Conservation (phyloP, 2,113 vertebrate genomes). For the Oreotrochilus melanogaster region DNA sequence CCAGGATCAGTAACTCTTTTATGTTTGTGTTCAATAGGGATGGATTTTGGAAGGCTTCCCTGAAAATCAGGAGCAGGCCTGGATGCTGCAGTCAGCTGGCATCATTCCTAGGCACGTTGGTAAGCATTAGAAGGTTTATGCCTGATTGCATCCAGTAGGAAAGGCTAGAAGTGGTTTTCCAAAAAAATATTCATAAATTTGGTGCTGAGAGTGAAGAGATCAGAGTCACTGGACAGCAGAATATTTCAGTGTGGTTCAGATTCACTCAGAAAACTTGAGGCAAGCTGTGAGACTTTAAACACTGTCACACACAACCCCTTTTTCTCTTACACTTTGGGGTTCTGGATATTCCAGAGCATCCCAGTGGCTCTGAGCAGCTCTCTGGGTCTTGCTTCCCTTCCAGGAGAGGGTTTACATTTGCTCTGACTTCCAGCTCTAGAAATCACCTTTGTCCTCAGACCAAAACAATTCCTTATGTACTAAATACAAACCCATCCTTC, state of each 20-base stretch:
- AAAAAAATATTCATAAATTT: background rate
- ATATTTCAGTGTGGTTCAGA: background rate
- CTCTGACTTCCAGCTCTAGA: background rate
- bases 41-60: slow-evolving; percentile 92
- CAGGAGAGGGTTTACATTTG: background rate
- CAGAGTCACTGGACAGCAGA: background rate
- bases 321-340: background rate
- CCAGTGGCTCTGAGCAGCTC: background rate
- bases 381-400: background rate
- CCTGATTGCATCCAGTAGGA: background rate
- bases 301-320: background rate
- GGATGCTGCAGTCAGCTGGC: slow-evolving; percentile 84
- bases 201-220: background rate
- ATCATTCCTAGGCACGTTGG: slow-evolving; percentile 87
- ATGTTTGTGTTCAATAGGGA: slow-evolving; percentile 80
- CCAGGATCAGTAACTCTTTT: background rate
- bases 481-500: background rate
- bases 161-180: background rate
- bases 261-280: background rate
- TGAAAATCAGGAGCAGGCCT: slow-evolving; percentile 83
- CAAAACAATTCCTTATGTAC: background rate
- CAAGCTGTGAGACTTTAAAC: background rate
- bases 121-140: slow-evolving; percentile 65
- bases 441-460: background rate
- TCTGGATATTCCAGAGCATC: background rate